phyloP scores from a whole-genome alignment of 2,797 vertebrate species.

The Alcedo quadribrachys region DNA sequence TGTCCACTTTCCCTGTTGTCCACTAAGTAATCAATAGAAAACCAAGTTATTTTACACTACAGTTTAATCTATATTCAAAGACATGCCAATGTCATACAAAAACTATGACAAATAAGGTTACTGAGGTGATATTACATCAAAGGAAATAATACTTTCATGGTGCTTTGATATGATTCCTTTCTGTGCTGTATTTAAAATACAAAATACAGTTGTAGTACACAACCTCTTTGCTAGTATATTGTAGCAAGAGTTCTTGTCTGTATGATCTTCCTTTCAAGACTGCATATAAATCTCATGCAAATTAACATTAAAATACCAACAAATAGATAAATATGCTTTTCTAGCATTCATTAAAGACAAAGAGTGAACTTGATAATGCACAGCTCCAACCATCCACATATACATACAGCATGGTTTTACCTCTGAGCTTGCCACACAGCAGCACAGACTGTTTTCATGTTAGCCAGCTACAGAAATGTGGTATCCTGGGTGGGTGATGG shows the following conservation, averaged over 20 bases:
- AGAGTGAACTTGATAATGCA: neutral
- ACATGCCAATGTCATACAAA: neutral
- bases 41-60: neutral
- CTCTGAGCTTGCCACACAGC: neutral
- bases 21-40: neutral
- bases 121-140: neutral
- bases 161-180: neutral
- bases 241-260: neutral
- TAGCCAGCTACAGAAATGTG: neutral
- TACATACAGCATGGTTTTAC: neutral
- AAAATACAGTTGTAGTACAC: neutral
- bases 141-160: neutral
- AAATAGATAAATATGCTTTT: neutral
- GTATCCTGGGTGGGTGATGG: neutral
- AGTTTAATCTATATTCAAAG: neutral
- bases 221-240: neutral
- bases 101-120: neutral
- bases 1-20: neutral
- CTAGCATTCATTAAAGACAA: neutral
- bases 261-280: neutral
- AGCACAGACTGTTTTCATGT: neutral
- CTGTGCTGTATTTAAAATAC: neutral
- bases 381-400: neutral
- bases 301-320: neutral
- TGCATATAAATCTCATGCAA: neutral